Base-by-base conservation (phyloP, 2,113 vertebrate species). In the Ailurus styani region DNA sequence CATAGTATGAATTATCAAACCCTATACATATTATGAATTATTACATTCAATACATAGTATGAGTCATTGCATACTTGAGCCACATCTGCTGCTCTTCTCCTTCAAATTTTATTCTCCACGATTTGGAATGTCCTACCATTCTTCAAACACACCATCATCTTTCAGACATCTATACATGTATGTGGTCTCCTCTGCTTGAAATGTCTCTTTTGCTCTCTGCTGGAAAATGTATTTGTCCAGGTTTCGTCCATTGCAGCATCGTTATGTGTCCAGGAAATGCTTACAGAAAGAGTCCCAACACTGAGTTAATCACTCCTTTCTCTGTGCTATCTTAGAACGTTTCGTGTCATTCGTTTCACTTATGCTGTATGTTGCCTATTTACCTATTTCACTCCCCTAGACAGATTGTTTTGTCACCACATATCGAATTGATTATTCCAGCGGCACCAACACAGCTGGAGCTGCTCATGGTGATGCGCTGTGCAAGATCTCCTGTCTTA, bases 401-500 rank as follows among this genome's bases (percentile, higher is more conserved):
- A 42, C 10, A 86, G 25, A 14, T 37, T 57, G 25, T 55, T 84
- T 78, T 37, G 52, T 90, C 57, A 64, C 95, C 93, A 97, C 96
- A 78, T 97, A 75, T 96, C 87, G 21, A 85, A 97, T 98, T 98
- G 98, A 98, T 98, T 98, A 97, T 96, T 98, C 98, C 97, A 98
- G 96, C 97, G 98, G 98, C 98, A 98, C 98, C 95, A 98, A 96
- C 95, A 97, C 96, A 98, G 97, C 96, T 95, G 97, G 95, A 97
- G 86, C 98, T 97, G 97, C 95, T 86, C 97, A 97, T 96, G 95
- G 98, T 94, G 95, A 97, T 21, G 86, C 55, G 86, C 77, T 79
- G 40, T 68, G 81, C 37, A 97, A 91, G 57, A 87, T 75, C 91
- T 82, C 52, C 42, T 95, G 85, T 87, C 84, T 91, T 57, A 50